Percentiles rank a stretch among this genome's conserved stretches.
Evolutionary conservation across 2,113 vertebrate genomes (phyloP).

Genomic region (Phylloscopus trochilus): DNA sequence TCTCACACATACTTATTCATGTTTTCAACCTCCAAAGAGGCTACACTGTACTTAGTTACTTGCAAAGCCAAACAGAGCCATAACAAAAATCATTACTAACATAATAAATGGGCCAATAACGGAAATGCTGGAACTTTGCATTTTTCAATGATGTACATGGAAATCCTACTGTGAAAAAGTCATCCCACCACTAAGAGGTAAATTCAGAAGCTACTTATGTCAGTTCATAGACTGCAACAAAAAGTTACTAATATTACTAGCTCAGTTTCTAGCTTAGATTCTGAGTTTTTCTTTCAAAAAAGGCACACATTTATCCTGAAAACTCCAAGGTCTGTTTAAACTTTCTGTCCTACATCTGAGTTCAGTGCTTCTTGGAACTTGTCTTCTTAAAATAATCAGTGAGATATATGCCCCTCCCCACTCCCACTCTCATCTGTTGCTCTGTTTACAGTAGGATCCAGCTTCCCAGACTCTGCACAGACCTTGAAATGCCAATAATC

Average conservation of each 20-base stretch:
- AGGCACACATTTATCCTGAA: background rate
- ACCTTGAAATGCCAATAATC: slow-evolving; percentile 72
- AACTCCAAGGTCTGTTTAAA: slow-evolving; percentile 19
- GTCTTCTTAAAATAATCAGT: slow-evolving; percentile 70
- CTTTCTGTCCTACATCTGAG: background rate
- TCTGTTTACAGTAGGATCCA: slow-evolving; percentile 68
- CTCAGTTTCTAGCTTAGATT: background rate
- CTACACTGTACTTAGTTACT: background rate
- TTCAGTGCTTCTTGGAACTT: slow-evolving; percentile 62
- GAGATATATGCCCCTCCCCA: slow-evolving; percentile 1
- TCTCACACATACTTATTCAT: background rate
- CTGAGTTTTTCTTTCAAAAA: background rate
- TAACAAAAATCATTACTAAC: background rate
- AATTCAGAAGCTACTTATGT: background rate
- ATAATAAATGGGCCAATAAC: background rate
- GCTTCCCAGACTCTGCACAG: slow-evolving; percentile 67
- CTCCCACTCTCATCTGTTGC: slow-evolving; percentile 34
- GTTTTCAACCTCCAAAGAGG: background rate
- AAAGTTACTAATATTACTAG: background rate
- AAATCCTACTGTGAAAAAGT: background rate
- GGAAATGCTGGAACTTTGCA: background rate
- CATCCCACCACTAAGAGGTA: background rate
- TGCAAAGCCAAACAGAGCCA: background rate
- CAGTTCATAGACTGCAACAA: background rate
- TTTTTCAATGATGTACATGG: background rate